Conservation (phyloP, 2,113 vertebrate species). For the Rhea americana region DNA sequence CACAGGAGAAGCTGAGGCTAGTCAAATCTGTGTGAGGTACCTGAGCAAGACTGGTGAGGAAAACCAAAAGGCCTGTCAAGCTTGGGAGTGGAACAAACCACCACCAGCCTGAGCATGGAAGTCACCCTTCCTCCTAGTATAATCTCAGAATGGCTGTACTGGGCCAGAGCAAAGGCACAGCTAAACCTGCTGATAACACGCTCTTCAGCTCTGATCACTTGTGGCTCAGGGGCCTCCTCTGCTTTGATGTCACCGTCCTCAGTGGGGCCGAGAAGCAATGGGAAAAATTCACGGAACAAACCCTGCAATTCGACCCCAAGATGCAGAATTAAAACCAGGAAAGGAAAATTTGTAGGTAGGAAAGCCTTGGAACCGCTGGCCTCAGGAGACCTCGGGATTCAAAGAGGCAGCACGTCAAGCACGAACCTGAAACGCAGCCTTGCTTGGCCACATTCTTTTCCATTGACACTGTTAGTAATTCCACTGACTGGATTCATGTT, state of each 20-base stretch:
- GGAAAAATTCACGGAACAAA: neutral
- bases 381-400: neutral
- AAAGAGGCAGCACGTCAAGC: neutral
- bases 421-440: neutral
- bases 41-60: neutral
- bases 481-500: neutral
- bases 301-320: accelerated
- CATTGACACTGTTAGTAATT: neutral
- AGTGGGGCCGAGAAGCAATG: accelerated
- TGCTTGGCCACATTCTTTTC: neutral
- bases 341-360: accelerated
- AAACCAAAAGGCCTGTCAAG: neutral
- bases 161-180: neutral
- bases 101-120: accelerated
- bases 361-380: neutral
- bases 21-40: neutral
- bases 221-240: neutral
- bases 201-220: neutral
- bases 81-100: neutral
- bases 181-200: neutral
- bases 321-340: neutral
- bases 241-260: neutral
- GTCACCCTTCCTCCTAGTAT: neutral
- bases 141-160: neutral
- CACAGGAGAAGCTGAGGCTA: neutral